Evolutionary conservation across 2,888 invertebrate species (phyloP), one percentile per base, ranked within the genome.

Genomic region (Epirrhoe alternata): DNA sequence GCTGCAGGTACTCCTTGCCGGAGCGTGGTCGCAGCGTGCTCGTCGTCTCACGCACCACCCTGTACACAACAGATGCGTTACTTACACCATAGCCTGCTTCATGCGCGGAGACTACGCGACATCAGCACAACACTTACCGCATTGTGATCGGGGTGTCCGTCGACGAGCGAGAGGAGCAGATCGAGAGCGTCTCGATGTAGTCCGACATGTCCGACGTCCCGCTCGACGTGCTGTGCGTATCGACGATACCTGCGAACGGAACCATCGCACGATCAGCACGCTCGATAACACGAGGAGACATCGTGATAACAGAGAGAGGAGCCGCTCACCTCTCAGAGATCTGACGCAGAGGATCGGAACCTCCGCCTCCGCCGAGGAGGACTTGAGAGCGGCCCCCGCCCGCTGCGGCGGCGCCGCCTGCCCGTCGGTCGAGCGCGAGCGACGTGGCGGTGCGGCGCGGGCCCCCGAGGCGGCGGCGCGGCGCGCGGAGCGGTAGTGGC

Each of bases 191-290:
- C 85, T 97, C 97, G 78, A 97, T 97, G 85, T 97, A 97, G 89
- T 97, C 97, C 4, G 97, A 97, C 97, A 97, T 97, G 82, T 97
- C 97, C 0, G 97, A 97, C 6, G 97, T 96, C 24, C 97, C 97
- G 81, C 97, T 97, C 81, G 97, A 97, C 10, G 97, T 97, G 78
- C 97, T 97, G 79, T 95, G 95, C 35, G 96, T 95, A 81, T 95
- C 96, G 75, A 94, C 88, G 69, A 88, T 80, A n/a, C 88, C 91
- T 89, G 12, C 12, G 12, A 12, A 4, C 2, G 38, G 38, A 3
- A 42, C 12, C 12, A 1, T 42, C 4, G 5, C 38, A 12, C 12
- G 5, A 12, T 12, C 8, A 5, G 12, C 12, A 42, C 12, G 38
- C 12, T 12, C 38, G 38, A 12, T 5, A n/a, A n/a, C n/a, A n/a